phyloP scores from a whole-genome alignment of 2,113 vertebrate species.

The Promerops cafer region DNA sequence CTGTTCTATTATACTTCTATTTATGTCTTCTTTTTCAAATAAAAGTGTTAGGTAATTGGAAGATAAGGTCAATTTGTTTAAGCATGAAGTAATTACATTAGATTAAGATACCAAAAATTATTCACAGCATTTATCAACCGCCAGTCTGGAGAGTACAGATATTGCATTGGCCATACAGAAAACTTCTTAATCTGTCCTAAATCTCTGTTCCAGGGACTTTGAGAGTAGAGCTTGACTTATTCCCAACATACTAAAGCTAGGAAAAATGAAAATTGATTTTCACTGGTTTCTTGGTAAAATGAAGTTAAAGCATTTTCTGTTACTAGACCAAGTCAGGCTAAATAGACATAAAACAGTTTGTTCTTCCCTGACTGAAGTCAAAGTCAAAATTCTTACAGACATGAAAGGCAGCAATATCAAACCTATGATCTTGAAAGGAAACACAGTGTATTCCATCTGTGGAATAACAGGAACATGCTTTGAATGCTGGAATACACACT shows the following conservation, averaged over 20 bases:
- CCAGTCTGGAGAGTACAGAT: background rate
- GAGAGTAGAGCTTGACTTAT: background rate
- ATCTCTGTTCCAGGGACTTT: background rate
- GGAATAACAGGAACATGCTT: background rate
- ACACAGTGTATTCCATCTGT: background rate
- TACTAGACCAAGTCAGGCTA: background rate
- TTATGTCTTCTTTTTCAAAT: background rate
- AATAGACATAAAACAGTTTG: background rate
- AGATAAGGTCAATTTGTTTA: background rate
- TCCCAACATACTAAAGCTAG: background rate
- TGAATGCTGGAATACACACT: background rate
- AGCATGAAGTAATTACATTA: background rate
- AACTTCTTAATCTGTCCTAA: background rate
- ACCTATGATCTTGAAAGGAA: background rate
- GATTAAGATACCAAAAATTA: background rate
- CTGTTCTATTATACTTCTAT: background rate
- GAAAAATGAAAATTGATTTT: background rate
- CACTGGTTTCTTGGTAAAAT: background rate
- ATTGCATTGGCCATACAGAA: background rate
- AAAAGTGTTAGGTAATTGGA: background rate
- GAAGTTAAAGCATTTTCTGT: background rate
- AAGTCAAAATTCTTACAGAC: background rate
- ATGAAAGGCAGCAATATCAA: constrained; percentile 8
- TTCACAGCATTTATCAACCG: background rate
- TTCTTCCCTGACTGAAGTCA: background rate